phyloP scores from a whole-genome alignment of 1,140 invertebrate species.

The Phenacoccus solenopsis region DNA sequence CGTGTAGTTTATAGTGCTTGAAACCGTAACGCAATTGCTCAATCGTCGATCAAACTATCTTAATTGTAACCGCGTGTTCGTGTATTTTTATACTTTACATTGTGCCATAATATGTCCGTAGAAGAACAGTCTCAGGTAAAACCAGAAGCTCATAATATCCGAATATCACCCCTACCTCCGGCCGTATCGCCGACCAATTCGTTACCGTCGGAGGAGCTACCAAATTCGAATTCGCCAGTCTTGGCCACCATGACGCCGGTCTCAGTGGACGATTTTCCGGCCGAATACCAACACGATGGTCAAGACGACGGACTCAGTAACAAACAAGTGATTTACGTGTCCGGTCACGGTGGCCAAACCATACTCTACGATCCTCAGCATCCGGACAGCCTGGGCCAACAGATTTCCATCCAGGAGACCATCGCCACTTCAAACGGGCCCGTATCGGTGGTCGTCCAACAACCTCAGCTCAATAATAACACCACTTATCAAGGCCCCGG shows the following conservation, averaged over 20 bases:
- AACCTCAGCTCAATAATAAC: slow-evolving; percentile 15
- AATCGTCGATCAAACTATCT: too few relatives aligned
- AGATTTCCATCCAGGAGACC: slow-evolving; percentile 8
- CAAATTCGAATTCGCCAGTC: slow-evolving; percentile 22
- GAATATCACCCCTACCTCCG: slow-evolving; percentile 21
- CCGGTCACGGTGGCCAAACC: slow-evolving; percentile 18
- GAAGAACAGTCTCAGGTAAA: slow-evolving; percentile 3
- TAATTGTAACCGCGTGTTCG: neutral
- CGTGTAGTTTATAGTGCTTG: neutral
- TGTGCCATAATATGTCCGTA: slow-evolving; percentile 10
- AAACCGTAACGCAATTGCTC: neutral
- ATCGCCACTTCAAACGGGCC: slow-evolving; percentile 19
- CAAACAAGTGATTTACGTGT: slow-evolving; percentile 22
- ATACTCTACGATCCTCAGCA: slow-evolving; percentile 23
- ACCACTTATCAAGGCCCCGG: slow-evolving; percentile 24
- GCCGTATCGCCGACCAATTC: slow-evolving; percentile 17
- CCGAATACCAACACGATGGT: slow-evolving; percentile 24
- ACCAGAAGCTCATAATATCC: neutral
- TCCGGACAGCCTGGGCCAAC: neutral
- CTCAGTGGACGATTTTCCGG: slow-evolving; percentile 23
- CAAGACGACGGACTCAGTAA: slow-evolving; percentile 19
- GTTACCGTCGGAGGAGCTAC: slow-evolving; percentile 19
- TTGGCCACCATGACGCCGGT: slow-evolving; percentile 28
- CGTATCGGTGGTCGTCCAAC: slow-evolving; percentile 25
- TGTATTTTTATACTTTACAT: too few relatives aligned